Conservation (phyloP, 2,888 invertebrate species). For the Ctena decussata region DNA sequence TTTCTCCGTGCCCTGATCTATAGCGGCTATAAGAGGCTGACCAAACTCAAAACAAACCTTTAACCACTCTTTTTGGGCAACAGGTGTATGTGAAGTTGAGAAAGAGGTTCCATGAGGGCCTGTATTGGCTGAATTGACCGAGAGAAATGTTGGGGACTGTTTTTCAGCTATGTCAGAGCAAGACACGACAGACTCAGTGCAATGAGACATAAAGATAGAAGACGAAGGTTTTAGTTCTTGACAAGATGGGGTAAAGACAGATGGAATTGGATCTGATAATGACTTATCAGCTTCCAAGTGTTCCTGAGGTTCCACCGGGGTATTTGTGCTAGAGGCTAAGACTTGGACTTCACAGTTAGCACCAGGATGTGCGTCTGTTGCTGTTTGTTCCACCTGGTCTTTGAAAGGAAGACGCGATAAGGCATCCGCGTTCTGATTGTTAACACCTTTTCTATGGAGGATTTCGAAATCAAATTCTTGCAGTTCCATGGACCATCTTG, state of each 20-base stretch:
- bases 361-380: too few species aligned
- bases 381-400: not conserved
- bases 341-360: not conserved
- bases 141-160: too few species aligned
- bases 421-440: not conserved
- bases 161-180: too few species aligned
- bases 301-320: not conserved
- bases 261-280: not conserved
- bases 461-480: conserved; percentile 51
- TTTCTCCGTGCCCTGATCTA: not conserved
- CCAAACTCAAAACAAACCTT: not conserved
- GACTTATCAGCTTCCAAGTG: not conserved
- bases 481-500: conserved; percentile 41
- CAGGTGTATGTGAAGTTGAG: too few species aligned
- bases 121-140: too few species aligned
- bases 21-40: not conserved
- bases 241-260: not conserved
- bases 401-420: not conserved
- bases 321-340: not conserved
- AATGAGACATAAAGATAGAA: too few species aligned
- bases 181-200: too few species aligned
- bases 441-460: conserved; percentile 25
- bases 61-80: not conserved
- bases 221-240: not conserved
- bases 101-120: too few species aligned